Percentiles rank a stretch among this genome's conserved stretches.
Evolutionary conservation across 2,797 vertebrate species (phyloP).

Genomic region (Dryobates pubescens): DNA sequence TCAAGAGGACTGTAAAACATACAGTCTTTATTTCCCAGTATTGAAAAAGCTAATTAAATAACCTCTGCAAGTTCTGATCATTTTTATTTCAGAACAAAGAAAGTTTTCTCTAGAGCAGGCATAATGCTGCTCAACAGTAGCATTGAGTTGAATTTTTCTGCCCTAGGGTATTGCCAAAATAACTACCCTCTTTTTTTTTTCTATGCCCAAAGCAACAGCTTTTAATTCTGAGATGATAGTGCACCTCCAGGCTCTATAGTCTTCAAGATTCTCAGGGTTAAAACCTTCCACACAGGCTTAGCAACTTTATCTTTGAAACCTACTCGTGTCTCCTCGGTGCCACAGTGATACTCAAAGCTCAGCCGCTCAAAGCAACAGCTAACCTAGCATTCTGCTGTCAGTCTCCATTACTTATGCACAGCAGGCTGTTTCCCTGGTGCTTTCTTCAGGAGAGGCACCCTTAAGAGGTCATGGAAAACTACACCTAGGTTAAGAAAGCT

Average conservation of each 20-base stretch:
- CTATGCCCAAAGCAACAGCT: fast-evolving
- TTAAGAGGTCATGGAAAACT: background rate
- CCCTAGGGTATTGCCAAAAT: background rate
- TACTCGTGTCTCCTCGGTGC: background rate
- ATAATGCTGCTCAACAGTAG: background rate
- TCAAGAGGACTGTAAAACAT: background rate
- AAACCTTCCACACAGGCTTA: background rate
- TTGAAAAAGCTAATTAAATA: conserved; percentile 3
- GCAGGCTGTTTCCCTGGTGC: background rate
- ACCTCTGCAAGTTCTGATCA: background rate
- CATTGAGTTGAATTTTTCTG: background rate
- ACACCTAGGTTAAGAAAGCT: background rate
- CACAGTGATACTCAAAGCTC: background rate
- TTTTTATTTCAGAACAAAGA: background rate
- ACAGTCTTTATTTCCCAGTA: background rate
- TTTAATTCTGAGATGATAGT: background rate
- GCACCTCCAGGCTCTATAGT: background rate
- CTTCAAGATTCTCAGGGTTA: background rate
- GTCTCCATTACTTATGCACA: background rate
- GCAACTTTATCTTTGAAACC: background rate
- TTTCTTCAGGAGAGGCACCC: background rate
- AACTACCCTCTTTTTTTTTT: background rate
- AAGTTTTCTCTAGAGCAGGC: background rate
- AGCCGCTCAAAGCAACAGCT: background rate
- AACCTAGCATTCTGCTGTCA: background rate